Base-by-base conservation (phyloP, 2,888 invertebrate species). In the Archips xylosteana region DNA sequence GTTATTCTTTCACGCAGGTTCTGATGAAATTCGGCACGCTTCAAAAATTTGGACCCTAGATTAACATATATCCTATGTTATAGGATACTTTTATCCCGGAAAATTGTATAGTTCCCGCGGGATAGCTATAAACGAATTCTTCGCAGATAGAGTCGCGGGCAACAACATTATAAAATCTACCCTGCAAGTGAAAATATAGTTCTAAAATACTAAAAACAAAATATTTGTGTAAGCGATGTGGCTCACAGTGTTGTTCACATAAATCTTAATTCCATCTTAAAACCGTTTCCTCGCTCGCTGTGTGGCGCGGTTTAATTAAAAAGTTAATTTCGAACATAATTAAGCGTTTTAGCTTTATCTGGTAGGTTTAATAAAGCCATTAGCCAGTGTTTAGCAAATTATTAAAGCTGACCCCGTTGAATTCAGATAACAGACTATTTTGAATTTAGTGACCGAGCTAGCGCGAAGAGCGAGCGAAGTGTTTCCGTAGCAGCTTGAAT, bases 251-350 rank as follows among this genome's bases (percentile, higher is more conserved):
- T 57, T 57, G 57, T 36, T 67, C 51, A 63, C 57, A 54, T 57
- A 61, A 34, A 39, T 59, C 57, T 59, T 73, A 73, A 73, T 73
- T 63, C 47, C 39, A 36, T 39, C 39, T 63, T 68, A 68, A 62
- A 65, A 67, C 61, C 67, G 54, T 61, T 72, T 62, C 59, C 71
- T 65, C 51, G 51, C 65, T 57, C 63, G 68, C 57, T 49, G 45
- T 32, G 34, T 51, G 42, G 34, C 45, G 36, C 61, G 61, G 60
- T 61, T 71, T 66, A 74, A 76, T 76, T 76, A 75, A 70, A 65
- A 62, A 71, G 72, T 71, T 76, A 75, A 75, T 71, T 76, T 62
- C 61, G 45, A 54, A 65, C 61, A 70, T 73, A 75, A 75, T 75
- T 76, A 76, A 76, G 42, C 63, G 36, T 68, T 75, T 73, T 65